A percentile compares a stretch with the other conserved stretches of the same genome.
Evolutionary conservation across 2,888 invertebrate species (phyloP).

Genomic region (Galerucella nymphaeae): DNA sequence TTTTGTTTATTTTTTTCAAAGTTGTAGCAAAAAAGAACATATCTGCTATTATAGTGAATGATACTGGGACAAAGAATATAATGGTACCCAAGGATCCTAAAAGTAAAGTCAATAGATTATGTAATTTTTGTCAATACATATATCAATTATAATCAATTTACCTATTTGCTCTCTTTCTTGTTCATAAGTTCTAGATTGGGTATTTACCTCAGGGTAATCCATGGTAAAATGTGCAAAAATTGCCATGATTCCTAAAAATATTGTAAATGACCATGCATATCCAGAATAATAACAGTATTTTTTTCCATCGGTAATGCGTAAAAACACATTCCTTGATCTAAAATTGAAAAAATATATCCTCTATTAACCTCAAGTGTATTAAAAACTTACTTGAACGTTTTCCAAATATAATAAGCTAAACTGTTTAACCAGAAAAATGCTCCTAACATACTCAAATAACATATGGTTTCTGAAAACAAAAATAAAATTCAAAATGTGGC

Average conservation of each 20-base stretch:
- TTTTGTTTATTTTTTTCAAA: conserved; percentile 79
- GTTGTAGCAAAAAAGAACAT: conserved; percentile 85
- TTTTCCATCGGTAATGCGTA: conserved; percentile 85
- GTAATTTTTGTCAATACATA: no score
- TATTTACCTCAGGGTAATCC: conserved; percentile 72
- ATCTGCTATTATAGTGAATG: conserved; percentile 81
- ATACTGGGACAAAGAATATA: conserved; percentile 85
- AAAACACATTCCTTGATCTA: conserved; percentile 85
- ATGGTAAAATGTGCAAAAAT: conserved; percentile 85
- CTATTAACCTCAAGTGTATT: neutral
- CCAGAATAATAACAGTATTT: conserved; percentile 89
- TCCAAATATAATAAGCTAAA: conserved; percentile 89
- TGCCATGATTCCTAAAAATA: conserved; percentile 77
- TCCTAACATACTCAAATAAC: conserved; percentile 80
- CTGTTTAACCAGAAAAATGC: conserved; percentile 90
- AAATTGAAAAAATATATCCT: conserved; percentile 48
- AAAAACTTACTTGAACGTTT: conserved; percentile 77
- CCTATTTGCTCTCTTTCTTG: conserved; percentile 81
- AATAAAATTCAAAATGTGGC: conserved; percentile 10
- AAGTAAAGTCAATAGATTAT: conserved; percentile 48
- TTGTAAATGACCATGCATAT: conserved; percentile 82
- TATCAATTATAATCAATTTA: conserved; percentile 48
- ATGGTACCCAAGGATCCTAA: conserved; percentile 83
- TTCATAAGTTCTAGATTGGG: conserved; percentile 64
- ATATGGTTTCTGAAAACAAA: conserved; percentile 75